These are phyloP conservation scores for Tyrannus savana DNA, from an alignment of 2,113 vertebrate species.

Conservation along the genomic window DNA sequence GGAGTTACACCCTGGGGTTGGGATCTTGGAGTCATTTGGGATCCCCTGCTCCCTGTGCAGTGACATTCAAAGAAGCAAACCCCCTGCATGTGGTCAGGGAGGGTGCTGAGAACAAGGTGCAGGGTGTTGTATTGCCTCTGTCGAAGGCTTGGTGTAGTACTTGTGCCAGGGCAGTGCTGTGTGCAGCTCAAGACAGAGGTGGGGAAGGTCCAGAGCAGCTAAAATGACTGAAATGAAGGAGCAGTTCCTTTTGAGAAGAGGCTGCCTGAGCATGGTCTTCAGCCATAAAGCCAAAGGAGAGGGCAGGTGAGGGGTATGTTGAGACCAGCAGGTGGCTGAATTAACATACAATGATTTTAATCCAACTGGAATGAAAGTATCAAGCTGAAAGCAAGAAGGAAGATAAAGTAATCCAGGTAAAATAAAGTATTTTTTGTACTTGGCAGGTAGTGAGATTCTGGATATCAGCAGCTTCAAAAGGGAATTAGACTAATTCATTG, in stretches of 20 bases:
- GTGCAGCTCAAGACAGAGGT: neutral
- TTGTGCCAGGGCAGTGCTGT: neutral
- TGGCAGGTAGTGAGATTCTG: neutral
- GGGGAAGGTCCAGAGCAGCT: neutral
- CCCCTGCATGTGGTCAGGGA: neutral
- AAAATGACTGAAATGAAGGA: neutral
- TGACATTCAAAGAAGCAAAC: neutral
- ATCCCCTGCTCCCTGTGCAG: accelerated
- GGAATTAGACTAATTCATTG: neutral
- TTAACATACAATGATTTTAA: neutral
- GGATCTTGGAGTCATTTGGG: neutral
- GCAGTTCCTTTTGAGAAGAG: neutral
- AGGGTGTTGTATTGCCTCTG: neutral
- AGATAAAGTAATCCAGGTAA: neutral
- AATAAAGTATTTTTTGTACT: neutral
- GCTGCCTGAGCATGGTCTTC: neutral
- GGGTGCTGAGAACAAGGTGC: neutral
- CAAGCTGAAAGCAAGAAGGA: neutral
- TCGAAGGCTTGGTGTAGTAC: neutral
- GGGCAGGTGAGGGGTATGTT: neutral
- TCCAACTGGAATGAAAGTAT: neutral
- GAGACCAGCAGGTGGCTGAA: neutral
- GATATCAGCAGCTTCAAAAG: neutral
- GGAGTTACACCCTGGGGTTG: neutral
- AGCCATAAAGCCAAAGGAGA: neutral